A percentile compares a stretch with the other conserved stretches of the same genome.
Conservation (phyloP, 2,113 vertebrate species). For the Syngnathus scovelli region DNA sequence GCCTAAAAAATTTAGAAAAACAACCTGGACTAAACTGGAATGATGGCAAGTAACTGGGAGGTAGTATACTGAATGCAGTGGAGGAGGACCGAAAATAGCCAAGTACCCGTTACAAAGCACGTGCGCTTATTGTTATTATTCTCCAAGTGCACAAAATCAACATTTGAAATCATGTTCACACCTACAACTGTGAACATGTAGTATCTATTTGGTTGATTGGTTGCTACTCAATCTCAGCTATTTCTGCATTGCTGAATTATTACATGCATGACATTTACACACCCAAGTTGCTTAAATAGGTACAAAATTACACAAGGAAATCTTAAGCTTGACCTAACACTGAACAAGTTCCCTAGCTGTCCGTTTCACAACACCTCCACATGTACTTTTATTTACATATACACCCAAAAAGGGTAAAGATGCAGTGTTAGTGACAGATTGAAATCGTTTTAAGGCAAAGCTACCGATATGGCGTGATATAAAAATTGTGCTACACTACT, state of each 20-base stretch:
- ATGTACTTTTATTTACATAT: constrained; percentile 58
- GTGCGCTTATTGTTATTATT: too few relatives aligned
- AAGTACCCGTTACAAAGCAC: background rate
- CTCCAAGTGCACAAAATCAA: background rate
- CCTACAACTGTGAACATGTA: background rate
- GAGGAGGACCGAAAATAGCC: background rate
- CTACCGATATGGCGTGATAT: constrained; percentile 40
- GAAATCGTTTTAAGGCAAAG: constrained; percentile 61
- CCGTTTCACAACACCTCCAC: constrained; percentile 46
- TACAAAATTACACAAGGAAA: constrained; percentile 40
- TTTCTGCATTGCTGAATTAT: constrained; percentile 18
- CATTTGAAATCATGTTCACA: background rate
- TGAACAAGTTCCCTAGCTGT: constrained; percentile 46
- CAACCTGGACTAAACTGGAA: background rate
- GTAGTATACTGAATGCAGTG: constrained; percentile 18
- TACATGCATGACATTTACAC: constrained; percentile 28
- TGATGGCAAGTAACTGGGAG: constrained; percentile 24
- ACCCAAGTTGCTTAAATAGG: constrained; percentile 35
- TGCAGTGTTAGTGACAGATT: constrained; percentile 47
- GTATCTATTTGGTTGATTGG: background rate
- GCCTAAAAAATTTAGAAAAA: background rate
- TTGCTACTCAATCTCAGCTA: constrained; percentile 27
- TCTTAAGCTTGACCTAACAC: constrained; percentile 38
- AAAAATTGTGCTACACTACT: constrained; percentile 53
- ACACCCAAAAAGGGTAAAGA: constrained; percentile 32